Conservation (phyloP, 2,113 vertebrate genomes). For the Ictidomys tridecemlineatus region DNA sequence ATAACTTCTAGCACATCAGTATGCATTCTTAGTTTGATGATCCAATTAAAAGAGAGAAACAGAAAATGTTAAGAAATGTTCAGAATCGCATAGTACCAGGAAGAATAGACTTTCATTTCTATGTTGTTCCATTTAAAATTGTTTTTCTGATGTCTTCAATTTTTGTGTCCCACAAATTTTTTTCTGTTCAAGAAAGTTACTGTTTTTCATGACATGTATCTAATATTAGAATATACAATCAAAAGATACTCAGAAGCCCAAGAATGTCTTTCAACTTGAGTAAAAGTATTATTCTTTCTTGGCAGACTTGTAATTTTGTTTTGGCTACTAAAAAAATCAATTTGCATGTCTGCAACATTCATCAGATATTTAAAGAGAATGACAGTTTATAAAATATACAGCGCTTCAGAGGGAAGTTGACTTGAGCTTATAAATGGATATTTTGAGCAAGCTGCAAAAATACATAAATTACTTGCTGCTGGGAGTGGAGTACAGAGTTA, state of each 20-base stretch:
- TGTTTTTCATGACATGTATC: neutral
- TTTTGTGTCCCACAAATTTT: neutral
- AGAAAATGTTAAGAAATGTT: neutral
- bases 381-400: neutral
- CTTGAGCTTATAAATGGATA: neutral
- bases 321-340: neutral
- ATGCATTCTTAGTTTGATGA: neutral
- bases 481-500: neutral
- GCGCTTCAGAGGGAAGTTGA: neutral
- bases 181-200: neutral
- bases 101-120: neutral
- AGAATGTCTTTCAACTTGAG: neutral
- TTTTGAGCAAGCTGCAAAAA: slow-evolving; percentile 20
- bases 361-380: slow-evolving; percentile 35
- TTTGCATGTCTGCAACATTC: slow-evolving; percentile 41
- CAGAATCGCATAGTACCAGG: neutral
- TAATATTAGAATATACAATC: neutral
- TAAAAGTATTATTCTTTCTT: slow-evolving; percentile 11
- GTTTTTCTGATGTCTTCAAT: neutral
- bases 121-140: neutral
- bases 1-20: neutral
- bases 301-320: neutral
- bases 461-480: neutral
- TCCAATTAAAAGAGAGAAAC: neutral
- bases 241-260: neutral